A percentile compares a stretch with the other conserved stretches of the same genome.
These are phyloP conservation scores for Trichechus manatus DNA, from an alignment of 2,113 vertebrate species.

Conservation along the genomic window DNA sequence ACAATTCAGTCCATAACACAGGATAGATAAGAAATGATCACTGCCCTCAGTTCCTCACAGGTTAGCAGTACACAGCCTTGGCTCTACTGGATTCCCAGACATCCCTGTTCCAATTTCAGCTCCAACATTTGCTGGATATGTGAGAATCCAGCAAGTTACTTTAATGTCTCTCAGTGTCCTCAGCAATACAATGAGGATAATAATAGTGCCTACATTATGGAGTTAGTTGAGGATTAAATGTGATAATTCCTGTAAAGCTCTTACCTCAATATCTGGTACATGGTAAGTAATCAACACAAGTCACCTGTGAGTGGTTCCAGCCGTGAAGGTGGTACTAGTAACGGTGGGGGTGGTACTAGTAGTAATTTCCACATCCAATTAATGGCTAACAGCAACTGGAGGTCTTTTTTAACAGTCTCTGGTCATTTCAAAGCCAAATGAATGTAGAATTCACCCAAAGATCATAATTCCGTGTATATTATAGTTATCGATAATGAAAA, in stretches of 20 bases:
- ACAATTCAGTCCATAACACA: background rate
- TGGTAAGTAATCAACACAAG: background rate
- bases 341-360: background rate
- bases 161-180: background rate
- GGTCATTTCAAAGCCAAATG: background rate
- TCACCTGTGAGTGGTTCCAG: background rate
- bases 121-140: background rate
- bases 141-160: background rate
- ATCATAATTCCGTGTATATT: background rate
- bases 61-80: background rate
- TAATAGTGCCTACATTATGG: background rate
- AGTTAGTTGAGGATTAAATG: background rate
- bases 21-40: background rate
- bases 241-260: background rate
- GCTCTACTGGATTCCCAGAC: background rate
- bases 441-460: background rate
- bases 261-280: background rate
- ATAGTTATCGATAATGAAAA: background rate
- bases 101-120: background rate
- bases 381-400: background rate
- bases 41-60: background rate
- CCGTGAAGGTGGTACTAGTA: background rate
- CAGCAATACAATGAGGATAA: background rate
- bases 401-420: background rate
- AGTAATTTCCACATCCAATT: background rate